Base-by-base conservation (phyloP, 1,140 invertebrate genomes). In the Laupala kohalensis region DNA sequence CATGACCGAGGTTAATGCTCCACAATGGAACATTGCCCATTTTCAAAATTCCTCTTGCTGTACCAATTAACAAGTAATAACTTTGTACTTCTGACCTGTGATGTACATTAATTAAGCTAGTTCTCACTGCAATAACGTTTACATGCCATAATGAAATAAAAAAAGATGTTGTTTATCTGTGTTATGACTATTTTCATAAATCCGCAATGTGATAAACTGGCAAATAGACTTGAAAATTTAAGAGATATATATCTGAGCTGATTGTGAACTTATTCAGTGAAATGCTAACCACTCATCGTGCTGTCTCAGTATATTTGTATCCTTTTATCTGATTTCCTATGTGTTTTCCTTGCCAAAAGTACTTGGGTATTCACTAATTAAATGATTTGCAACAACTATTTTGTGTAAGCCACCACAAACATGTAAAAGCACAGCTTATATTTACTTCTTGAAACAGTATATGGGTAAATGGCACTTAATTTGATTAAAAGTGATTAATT, bases 151-250 rank as follows among this genome's bases (percentile, higher is more conserved):
- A 65, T 28, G 28, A 67, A 28, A 67, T 23, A 68, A 23, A 29
- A 66, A 12, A 68, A 68, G 6, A 24, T 37, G 28, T 68, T 29
- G n/a, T 68, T 68, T 68, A 68, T 27, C n/a, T n/a, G 9, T 53
- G 37, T 53, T 53, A 68, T 24, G 67, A 68, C 67, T 68, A 68
- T 68, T 68, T 68, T 68, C 67, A 68, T 68, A 68, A 68, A 29
- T 29, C 28, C 29, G 28, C 67, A 27, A 68, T 27, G 29, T 29
- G 29, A 37, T 23, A 23, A 37, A 23, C 67, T 28, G 67, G 67
- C 29, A 68, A 68, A 53, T 53, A 53, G 37, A 53, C 37, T 53
- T 53, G 37, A 53, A 53, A 53, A 53, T 53, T 53, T 13, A 53
- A 68, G 29, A 27, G 27, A 68, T 26, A n/a, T 67, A 67, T 28